Percentiles rank a stretch among this genome's conserved stretches.
Conservation (phyloP, 2,888 invertebrate genomes). For the Mactromeris polynyma region DNA sequence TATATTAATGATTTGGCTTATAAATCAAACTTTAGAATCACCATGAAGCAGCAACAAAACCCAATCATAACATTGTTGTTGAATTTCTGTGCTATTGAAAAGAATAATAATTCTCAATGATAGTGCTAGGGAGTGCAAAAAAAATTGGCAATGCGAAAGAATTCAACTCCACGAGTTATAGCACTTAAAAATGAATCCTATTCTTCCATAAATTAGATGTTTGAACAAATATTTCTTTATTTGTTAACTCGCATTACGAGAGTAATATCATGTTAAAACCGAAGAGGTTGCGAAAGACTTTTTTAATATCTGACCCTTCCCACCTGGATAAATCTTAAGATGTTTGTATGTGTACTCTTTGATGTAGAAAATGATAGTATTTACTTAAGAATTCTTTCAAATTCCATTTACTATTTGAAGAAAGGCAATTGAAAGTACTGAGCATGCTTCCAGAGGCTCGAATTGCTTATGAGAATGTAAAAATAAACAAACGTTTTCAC, state of each 20-base stretch:
- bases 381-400: constrained; percentile 17
- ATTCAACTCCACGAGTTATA: neutral
- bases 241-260: neutral
- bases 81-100: neutral
- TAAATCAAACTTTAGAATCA: too few species aligned
- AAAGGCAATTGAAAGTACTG: constrained; percentile 7
- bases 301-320: constrained; percentile 1
- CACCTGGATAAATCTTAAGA: neutral
- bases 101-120: neutral
- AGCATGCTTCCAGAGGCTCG: neutral
- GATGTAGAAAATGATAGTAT: constrained; percentile 29
- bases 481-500: neutral
- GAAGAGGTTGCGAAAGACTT: neutral
- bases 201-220: constrained; percentile 1
- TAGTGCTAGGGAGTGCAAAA: neutral
- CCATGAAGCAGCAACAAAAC: too few species aligned
- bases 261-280: neutral
- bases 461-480: constrained; percentile 1
- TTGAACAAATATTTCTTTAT: constrained; percentile 12
- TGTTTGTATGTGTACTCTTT: constrained; percentile 15
- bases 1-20: too few species aligned
- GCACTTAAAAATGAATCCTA: neutral
- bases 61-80: neutral
- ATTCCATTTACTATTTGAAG: constrained; percentile 18
- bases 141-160: neutral